Evolutionary conservation across 2,888 invertebrate species (phyloP), one percentile per base, ranked within the genome.

Genomic region (Chrysolina oricalcia): DNA sequence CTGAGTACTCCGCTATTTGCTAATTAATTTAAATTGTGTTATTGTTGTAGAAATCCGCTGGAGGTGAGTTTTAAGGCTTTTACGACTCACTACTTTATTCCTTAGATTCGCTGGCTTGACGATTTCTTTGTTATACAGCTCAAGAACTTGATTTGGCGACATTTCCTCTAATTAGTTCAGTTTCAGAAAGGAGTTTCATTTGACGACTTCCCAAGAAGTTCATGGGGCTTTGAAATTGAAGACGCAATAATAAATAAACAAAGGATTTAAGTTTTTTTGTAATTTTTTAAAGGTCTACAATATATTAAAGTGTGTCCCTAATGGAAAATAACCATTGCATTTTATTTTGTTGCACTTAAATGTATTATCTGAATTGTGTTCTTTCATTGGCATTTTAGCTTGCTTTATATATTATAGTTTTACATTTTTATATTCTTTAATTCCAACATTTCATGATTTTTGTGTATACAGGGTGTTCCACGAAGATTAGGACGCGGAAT

Each of bases 1-100:
- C 74, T 53, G 63, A 59, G 71, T 66, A 74, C 74, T 66, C 69
- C 69, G 67, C 74, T 76, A 72, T 73, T 73, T 72, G 73, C 77
- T 78, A 78, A 78, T 78, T 78, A 78, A 75, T 75, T 75, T 75
- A 71, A 71, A 74, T 76, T 72, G 73, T 74, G 50, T 72, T 67
- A 78, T 78, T 78, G 74, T 78, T 76, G 68, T 43, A 23, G 72
- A 59, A 68, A 72, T 78, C 73, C 68, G 72, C 65, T 73, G 46
- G 63, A 56, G 70, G 72, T 63, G 40, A 62, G 48, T 74, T 76
- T 76, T 76, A 72, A 71, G 67, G 64, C 68, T 56, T 74, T 76
- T 74, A 35, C n/a, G 2, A 59, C 27, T 35, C 8, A 35, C 27
- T 59, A 35, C n/a, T 59, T 59, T 59, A 23, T 59, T 59, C 15